Evolutionary conservation across 1,140 invertebrate genomes (phyloP), one percentile per base, ranked within the genome.

Genomic region (Pantala flavescens): DNA sequence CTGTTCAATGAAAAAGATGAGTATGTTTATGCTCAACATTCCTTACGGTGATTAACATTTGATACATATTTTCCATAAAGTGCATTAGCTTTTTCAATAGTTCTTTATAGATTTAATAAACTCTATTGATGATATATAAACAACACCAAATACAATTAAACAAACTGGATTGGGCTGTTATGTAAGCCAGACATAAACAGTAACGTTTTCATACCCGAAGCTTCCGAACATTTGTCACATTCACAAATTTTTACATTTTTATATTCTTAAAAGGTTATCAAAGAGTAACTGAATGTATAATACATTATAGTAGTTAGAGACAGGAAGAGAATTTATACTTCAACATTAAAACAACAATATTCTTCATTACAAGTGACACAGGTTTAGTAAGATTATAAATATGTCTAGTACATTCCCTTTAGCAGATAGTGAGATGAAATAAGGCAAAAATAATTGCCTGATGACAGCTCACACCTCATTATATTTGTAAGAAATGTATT

Each of bases 211-310:
- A 21, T 63, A 63, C 49, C 49, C 49, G 49, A 63, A 63, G n/a
- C n/a, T 63, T 63, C 49, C 49, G 49, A 63, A 63, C 49, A 63
- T 63, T 63, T 63, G 49, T 63, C 49, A 63, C 49, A 63, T 63
- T 63, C 49, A 63, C 5, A 63, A 63, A 63, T 63, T 63, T 49
- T 16, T 19, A 63, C 12, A 63, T 63, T 7, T 63, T 63, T 19
- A 63, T 63, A 63, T 63, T 63, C 3, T 19, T 63, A 63, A 19
- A 21, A 63, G 49, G n/a, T 12, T 63, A 63, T 63, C 12, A 63
- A 21, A 19, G 5, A 63, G 14, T 21, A 63, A 63, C 49, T 21
- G n/a, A 63, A 63, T 19, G 12, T 63, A 63, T 12, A 63, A 14
- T 63, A 16, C n/a, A 63, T 63, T 63, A 63, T 12, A 19, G n/a